Percentiles rank a stretch among this genome's conserved stretches.
These are phyloP conservation scores for Cosmia pyralina DNA, from an alignment of 2,888 invertebrate genomes.

Conservation along the genomic window DNA sequence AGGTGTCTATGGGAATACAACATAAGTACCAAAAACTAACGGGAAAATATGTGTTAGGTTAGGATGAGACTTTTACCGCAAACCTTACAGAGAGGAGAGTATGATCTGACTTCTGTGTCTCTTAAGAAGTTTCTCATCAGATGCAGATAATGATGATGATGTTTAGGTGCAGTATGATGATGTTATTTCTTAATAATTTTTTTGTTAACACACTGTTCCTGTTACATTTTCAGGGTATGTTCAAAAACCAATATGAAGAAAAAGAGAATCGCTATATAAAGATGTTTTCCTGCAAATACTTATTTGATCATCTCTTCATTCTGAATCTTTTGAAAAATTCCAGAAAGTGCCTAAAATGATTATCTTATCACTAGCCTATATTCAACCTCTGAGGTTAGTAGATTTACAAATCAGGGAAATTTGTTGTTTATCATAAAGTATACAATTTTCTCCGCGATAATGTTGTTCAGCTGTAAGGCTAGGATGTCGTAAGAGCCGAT, in stretches of 20 bases:
- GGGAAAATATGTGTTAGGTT: too few relatives aligned
- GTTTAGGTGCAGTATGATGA: neutral
- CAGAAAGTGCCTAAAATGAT: neutral
- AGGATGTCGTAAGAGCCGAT: neutral
- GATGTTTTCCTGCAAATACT: neutral
- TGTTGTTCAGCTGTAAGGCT: neutral
- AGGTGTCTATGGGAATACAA: neutral
- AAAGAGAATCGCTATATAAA: conserved; percentile 9
- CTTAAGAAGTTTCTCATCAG: neutral
- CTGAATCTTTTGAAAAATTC: neutral
- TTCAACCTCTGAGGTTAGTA: neutral
- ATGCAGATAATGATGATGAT: too few relatives aligned
- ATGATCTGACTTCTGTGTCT: neutral
- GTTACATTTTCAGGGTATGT: conserved; percentile 6
- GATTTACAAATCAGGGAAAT: neutral
- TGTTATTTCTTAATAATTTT: neutral
- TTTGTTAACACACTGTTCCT: neutral
- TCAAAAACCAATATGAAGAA: conserved; percentile 5
- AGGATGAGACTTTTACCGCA: neutral
- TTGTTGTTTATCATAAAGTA: neutral
- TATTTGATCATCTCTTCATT: neutral
- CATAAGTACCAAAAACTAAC: neutral
- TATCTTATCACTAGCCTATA: neutral
- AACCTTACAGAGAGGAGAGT: neutral
- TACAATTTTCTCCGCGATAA: neutral